phyloP scores from a whole-genome alignment of 1,140 invertebrate species.

The Leptonema lineaticorne region DNA sequence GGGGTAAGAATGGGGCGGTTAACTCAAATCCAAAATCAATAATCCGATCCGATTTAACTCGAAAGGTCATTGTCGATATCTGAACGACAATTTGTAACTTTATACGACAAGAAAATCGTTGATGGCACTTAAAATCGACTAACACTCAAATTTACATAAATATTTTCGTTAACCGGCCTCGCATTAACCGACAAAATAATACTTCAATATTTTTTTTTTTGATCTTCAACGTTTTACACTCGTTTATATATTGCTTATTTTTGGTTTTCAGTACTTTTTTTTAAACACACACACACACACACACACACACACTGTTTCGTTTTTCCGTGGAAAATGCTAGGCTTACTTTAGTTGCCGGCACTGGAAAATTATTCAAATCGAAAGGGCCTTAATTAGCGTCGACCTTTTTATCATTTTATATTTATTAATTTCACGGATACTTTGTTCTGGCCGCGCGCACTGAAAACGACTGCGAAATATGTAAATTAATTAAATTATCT shows the following conservation, averaged over 20 bases:
- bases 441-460: not conserved
- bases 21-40: not conserved
- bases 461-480: constrained; percentile 2
- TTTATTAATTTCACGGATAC: constrained; percentile 15
- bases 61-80: not conserved
- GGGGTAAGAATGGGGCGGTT: not conserved
- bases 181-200: too few relatives aligned
- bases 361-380: not conserved
- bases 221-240: too few relatives aligned
- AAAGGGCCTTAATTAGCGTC: constrained; percentile 14
- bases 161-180: too few relatives aligned
- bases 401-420: constrained; percentile 11
- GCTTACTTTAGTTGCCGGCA: too few relatives aligned
- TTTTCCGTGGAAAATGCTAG: not conserved
- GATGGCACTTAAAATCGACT: not conserved
- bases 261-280: too few relatives aligned
- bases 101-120: not conserved
- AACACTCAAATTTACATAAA: too few relatives aligned
- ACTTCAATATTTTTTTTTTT: too few relatives aligned
- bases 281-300: not conserved
- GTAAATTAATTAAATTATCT: constrained; percentile 20
- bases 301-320: not conserved
- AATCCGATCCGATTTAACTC: not conserved
- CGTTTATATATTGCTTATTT: too few relatives aligned
- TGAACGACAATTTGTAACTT: not conserved